Conservation (phyloP, 2,113 vertebrate species). For the Sylvicapra grimmia region DNA sequence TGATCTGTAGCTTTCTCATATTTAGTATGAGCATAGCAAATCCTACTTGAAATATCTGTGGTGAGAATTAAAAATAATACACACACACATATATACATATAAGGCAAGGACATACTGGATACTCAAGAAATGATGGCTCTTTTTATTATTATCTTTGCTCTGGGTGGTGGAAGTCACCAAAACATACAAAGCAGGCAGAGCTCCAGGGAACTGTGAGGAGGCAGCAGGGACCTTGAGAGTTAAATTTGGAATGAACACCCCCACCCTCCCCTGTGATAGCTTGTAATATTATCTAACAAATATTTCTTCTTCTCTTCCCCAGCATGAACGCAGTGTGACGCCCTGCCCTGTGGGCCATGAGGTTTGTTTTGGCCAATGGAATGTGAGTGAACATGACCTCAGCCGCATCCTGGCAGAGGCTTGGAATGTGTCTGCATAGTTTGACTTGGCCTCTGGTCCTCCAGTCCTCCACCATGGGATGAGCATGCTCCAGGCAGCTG, state of each 20-base stretch:
- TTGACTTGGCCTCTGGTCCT: background rate
- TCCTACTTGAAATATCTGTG: background rate
- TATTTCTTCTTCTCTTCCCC: background rate
- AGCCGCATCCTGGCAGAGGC: background rate
- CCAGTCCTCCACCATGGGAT: background rate
- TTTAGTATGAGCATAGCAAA: background rate
- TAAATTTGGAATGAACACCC: background rate
- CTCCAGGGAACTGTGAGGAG: background rate
- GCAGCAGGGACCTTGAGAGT: background rate
- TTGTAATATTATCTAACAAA: background rate
- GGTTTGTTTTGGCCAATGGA: background rate
- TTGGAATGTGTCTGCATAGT: background rate
- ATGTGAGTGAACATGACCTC: background rate
- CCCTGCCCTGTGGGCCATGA: background rate
- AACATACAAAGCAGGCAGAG: background rate
- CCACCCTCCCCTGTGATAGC: background rate
- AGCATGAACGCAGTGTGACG: background rate
- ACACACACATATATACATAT: background rate
- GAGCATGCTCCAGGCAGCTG: background rate
- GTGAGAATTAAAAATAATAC: background rate
- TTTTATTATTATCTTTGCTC: background rate
- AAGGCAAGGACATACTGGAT: background rate
- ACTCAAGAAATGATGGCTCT: background rate
- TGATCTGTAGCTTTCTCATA: background rate
- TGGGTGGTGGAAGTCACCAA: background rate